Evolutionary conservation across 2,888 invertebrate species (phyloP).

Genomic region (Anoncus sp.): DNA sequence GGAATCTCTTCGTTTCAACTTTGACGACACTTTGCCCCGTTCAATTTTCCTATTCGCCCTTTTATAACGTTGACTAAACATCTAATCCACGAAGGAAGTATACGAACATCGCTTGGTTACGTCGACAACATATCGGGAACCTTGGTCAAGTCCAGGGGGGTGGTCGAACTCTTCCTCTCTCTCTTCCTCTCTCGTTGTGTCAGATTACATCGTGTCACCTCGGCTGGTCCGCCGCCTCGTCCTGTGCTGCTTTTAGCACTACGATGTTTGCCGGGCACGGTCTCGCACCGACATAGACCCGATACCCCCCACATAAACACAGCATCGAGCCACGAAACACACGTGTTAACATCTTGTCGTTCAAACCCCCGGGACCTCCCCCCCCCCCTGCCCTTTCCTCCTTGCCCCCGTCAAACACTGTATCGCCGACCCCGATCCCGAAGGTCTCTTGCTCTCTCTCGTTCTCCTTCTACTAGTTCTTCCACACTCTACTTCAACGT

Average conservation of each 20-base stretch:
- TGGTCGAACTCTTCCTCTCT: too few relatives aligned
- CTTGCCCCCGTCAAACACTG: too few relatives aligned
- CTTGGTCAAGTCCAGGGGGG: slow-evolving; percentile 23
- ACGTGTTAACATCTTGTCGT: slow-evolving; percentile 81
- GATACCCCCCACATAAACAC: slow-evolving; percentile 35
- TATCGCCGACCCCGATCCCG: slow-evolving; percentile 57
- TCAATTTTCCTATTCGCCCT: not conserved
- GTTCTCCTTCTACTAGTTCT: slow-evolving; percentile 26
- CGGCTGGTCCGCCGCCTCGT: slow-evolving; percentile 52
- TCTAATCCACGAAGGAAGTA: not conserved
- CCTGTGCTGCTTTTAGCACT: slow-evolving; percentile 32
- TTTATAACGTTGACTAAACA: not conserved
- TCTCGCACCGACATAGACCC: slow-evolving; percentile 48
- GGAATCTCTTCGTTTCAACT: too few relatives aligned
- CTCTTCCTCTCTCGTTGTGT: slow-evolving; percentile 74
- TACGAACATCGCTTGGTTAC: not conserved
- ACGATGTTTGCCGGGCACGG: slow-evolving; percentile 37
- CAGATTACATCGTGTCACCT: slow-evolving; percentile 81
- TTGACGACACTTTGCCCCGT: not conserved
- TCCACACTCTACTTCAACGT: not conserved
- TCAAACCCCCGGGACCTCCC: slow-evolving; percentile 69
- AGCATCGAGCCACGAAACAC: slow-evolving; percentile 70
- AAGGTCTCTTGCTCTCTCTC: slow-evolving; percentile 48
- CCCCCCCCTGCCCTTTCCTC: too few relatives aligned
- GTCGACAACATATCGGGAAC: slow-evolving; percentile 19